Evolutionary conservation across 2,888 invertebrate species (phyloP), one percentile per base, ranked within the genome.

Genomic region (Melikaiella ostensackeni): DNA sequence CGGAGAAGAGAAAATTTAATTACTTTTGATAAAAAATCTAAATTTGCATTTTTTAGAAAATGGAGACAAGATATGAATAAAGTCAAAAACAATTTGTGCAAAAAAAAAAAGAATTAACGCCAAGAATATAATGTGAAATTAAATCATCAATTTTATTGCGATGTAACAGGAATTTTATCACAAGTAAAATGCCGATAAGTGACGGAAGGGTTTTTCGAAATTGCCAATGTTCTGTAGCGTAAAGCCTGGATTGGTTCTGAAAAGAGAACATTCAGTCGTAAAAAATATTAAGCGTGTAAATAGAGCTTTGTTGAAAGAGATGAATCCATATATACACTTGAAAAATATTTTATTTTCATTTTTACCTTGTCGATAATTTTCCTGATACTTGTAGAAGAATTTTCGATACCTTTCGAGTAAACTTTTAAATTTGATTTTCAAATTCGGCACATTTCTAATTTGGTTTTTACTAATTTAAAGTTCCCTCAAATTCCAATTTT

Each of bases 251-350:
- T 61, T 1, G 27, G 33, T 33, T 35, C 0, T 62, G 35, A 27
- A 61, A 62, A 62, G 24, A 24, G 42, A 13, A 38, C 30, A 70
- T 42, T 70, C 66, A 70, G 50, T 70, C 30, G 66, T 46, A n/a
- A 70, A 70, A n/a, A 46, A n/a, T 50, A 50, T 30, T 19, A n/a
- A 70, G 62, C 33, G 2, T 70, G 27, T 66, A 19, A 46, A 42
- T 21, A 66, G 46, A 50, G 46, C 21, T 46, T 46, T 42, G 13
- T 42, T 50, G 50, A 27, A 46, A 70, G 46, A 70, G n/a, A 70
- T 5, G 46, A 27, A 42, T 66, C 27, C n/a, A 70, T 70, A 19
- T 30, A 50, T 70, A 70, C 9, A 46, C n/a, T n/a, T 50, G 27
- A 30, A 46, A 50, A 70, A 30, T 24, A 24, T 42, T 46, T 70